These are phyloP conservation scores for Rutpela maculata DNA, from an alignment of 2,888 invertebrate species.

Conservation along the genomic window DNA sequence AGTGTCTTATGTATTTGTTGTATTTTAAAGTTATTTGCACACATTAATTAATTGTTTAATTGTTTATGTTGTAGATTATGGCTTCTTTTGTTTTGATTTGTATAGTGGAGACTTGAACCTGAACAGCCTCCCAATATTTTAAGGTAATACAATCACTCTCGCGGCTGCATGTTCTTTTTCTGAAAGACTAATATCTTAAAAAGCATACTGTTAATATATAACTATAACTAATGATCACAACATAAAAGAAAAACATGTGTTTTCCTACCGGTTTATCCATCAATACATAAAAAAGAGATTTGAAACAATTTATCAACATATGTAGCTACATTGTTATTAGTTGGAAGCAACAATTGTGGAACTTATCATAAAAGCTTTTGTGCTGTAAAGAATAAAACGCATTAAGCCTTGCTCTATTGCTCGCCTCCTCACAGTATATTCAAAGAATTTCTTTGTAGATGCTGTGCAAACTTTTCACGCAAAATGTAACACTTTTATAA, in stretches of 20 bases:
- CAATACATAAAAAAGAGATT: constrained; percentile 1
- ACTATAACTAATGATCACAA: neutral
- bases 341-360: constrained; percentile 25
- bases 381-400: constrained; percentile 40
- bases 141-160: too few relatives aligned
- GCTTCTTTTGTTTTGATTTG: too few relatives aligned
- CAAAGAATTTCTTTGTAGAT: constrained; percentile 36
- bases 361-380: constrained; percentile 38
- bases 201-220: neutral
- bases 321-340: constrained; percentile 23
- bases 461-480: constrained; percentile 35
- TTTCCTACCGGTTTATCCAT: neutral
- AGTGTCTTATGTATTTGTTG: too few relatives aligned
- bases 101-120: too few relatives aligned
- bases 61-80: too few relatives aligned
- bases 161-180: neutral
- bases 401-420: constrained; percentile 36
- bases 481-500: constrained; percentile 39
- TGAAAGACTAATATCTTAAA: neutral
- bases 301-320: constrained; percentile 17
- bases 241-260: neutral
- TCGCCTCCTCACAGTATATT: constrained; percentile 35
- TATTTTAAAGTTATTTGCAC: too few relatives aligned
- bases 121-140: neutral
- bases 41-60: too few relatives aligned